Base-by-base conservation (phyloP, 1,140 invertebrate species). In the Leguminivora glycinivorella region DNA sequence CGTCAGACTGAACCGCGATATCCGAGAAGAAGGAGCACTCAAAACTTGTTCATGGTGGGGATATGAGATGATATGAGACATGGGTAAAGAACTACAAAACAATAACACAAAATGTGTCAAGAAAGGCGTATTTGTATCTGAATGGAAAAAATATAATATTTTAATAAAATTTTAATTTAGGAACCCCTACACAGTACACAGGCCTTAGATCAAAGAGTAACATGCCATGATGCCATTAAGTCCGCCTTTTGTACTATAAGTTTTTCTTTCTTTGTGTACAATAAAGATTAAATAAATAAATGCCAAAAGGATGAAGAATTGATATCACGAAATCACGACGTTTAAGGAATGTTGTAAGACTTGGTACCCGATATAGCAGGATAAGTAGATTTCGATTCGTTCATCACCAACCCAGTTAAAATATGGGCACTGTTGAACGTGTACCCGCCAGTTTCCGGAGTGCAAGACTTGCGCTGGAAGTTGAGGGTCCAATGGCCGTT, bases 311-410 rank as follows among this genome's bases (percentile, higher is more conserved):
- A n/a, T n/a, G n/a, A n/a, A n/a, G n/a, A n/a, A n/a, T n/a, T n/a
- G n/a, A n/a, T n/a, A n/a, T n/a, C 31, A 34, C 1, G 3, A 34
- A 2, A 34, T 12, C 31, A 10, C 12, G 10, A 56, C 12, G n/a
- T 14, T 58, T 58, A 29, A 58, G 58, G 58, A n/a, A 63, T 31
- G 58, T 29, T 63, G 58, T 63, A 63, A n/a, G 58, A 17, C 26
- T 63, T 63, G 12, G 58, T 63, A n/a, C 26, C 58, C 9, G 58
- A 63, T n/a, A 63, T 29, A 6, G 58, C 17, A 17, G 14, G 25
- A 26, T 63, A 63, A 7, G 58, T 31, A 29, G 58, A 63, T 31
- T 63, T 63, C 58, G 26, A 29, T 17, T 63, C 25, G 1, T 63
- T 63, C 58, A 52, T 52, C 9, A 52, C 43, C 43, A 52, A 19